Percentiles rank a stretch among this genome's conserved stretches.
Evolutionary conservation across 2,113 vertebrate genomes (phyloP).

Genomic region (Okapia johnstoni): DNA sequence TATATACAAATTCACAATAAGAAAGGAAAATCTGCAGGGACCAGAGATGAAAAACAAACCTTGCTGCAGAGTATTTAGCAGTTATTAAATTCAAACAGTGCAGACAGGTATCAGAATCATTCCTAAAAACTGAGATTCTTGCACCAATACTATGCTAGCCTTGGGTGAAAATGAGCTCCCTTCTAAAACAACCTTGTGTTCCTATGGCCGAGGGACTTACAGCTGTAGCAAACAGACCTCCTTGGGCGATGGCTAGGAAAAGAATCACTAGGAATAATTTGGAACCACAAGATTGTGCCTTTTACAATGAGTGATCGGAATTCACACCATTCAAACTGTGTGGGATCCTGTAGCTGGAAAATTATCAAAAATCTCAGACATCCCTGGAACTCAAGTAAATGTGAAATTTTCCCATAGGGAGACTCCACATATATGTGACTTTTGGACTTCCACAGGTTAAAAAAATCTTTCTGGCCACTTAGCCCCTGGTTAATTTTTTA

Average conservation of each 20-base stretch:
- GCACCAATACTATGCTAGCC: background rate
- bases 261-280: background rate
- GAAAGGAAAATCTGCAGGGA: background rate
- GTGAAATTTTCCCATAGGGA: background rate
- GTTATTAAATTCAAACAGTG: conserved; percentile 47
- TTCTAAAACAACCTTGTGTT: background rate
- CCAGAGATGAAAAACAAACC: conserved; percentile 3
- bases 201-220: background rate
- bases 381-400: background rate
- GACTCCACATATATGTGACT: background rate
- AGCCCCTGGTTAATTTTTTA: background rate
- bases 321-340: background rate
- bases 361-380: background rate
- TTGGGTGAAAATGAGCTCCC: conserved; percentile 27
- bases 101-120: background rate
- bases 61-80: conserved; percentile 13
- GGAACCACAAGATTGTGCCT: background rate
- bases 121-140: background rate
- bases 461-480: background rate
- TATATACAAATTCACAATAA: background rate
- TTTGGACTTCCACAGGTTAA: background rate
- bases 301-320: background rate
- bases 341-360: background rate
- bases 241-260: background rate
- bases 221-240: background rate